phyloP scores from a whole-genome alignment of 2,113 vertebrate species.

The Phalacrocorax brasilianus region DNA sequence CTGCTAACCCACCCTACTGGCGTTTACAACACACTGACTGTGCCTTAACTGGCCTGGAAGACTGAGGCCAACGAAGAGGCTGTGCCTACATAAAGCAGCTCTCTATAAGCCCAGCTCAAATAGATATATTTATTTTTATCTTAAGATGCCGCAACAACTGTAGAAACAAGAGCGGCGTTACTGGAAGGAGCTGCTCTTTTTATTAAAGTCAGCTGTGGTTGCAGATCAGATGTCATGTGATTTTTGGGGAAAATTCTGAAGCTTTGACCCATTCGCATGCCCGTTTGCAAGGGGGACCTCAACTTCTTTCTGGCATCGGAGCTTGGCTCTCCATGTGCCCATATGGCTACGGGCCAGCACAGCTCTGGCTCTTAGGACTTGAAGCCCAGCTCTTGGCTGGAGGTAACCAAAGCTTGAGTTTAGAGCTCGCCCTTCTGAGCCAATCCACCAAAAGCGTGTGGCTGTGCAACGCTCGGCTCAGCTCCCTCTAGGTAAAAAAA shows the following conservation, averaged over 20 bases:
- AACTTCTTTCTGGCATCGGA: not conserved
- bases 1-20: not conserved
- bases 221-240: not conserved
- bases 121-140: not conserved
- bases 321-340: not conserved
- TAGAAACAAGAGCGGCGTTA: not conserved
- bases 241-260: not conserved
- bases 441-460: not conserved
- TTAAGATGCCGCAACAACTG: not conserved
- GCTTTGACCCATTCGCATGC: not conserved
- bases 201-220: not conserved
- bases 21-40: not conserved
- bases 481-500: not conserved
- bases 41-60: not conserved
- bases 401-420: not conserved
- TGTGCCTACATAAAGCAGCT: slow-evolving; percentile 24
- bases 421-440: not conserved
- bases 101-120: slow-evolving; percentile 20
- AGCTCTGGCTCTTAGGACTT: not conserved
- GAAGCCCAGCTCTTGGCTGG: not conserved
- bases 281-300: not conserved
- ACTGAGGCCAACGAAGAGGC: not conserved
- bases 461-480: not conserved
- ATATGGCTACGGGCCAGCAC: accelerated
- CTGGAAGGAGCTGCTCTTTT: not conserved